Evolutionary conservation across 2,797 vertebrate species (phyloP).

Genomic region (Buceros bicornis): DNA sequence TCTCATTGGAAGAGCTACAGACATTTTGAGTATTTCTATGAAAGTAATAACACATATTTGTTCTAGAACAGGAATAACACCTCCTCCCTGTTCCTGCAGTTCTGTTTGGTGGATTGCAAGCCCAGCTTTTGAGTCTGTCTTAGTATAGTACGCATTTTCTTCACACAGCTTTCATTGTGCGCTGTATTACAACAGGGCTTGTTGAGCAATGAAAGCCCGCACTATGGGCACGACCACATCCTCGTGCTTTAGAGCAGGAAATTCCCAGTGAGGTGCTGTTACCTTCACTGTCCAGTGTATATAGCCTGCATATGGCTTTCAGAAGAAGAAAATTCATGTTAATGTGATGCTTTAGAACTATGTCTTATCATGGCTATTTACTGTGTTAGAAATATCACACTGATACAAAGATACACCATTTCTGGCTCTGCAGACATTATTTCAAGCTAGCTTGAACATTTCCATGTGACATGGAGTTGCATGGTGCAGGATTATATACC

Average conservation of each 20-base stretch:
- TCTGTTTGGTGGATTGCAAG: not conserved
- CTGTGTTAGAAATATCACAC: not conserved
- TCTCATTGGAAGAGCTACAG: not conserved
- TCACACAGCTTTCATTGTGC: not conserved
- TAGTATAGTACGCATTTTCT: not conserved
- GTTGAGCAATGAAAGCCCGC: not conserved
- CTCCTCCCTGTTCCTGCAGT: not conserved
- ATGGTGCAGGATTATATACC: not conserved
- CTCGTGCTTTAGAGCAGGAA: not conserved
- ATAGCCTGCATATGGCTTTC: not conserved
- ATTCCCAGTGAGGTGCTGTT: not conserved
- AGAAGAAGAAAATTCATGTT: not conserved
- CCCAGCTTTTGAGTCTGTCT: not conserved
- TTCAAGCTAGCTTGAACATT: not conserved
- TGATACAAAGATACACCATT: not conserved
- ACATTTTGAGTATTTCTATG: not conserved
- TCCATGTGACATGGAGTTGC: not conserved
- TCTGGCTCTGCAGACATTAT: not conserved
- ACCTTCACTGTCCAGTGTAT: not conserved
- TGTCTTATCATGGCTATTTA: not conserved
- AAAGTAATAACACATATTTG: not conserved
- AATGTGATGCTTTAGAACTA: not conserved
- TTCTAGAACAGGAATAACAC: not conserved
- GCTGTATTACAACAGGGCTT: not conserved
- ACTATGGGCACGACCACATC: not conserved